Percentiles rank a stretch among this genome's conserved stretches.
These are phyloP conservation scores for Trichogramma dendrolimi DNA, from an alignment of 2,888 invertebrate genomes.

Conservation along the genomic window DNA sequence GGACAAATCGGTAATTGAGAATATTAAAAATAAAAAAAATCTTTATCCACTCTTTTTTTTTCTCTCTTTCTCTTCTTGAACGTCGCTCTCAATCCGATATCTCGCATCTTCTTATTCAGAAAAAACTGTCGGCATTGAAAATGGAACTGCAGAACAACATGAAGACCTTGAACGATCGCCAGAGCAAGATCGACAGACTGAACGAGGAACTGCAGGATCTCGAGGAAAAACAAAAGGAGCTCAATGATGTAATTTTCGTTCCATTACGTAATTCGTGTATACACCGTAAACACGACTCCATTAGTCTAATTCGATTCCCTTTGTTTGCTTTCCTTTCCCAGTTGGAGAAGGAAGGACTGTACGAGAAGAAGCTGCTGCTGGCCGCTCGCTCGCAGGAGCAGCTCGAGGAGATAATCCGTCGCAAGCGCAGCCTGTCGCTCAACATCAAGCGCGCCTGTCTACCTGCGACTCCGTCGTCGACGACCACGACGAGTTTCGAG, in stretches of 20 bases:
- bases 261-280: neutral
- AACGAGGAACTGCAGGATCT: conserved; percentile 67
- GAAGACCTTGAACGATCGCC: conserved; percentile 61
- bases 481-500: conserved; percentile 37
- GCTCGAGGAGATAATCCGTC: conserved; percentile 54
- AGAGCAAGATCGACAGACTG: conserved; percentile 65
- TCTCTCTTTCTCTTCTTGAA: neutral
- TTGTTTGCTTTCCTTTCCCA: conserved; percentile 23
- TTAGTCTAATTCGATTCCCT: neutral
- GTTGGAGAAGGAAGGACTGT: conserved; percentile 40
- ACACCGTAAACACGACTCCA: neutral
- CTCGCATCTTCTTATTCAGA: conserved; percentile 45
- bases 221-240: conserved; percentile 59
- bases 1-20: conserved; percentile 58
- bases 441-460: conserved; percentile 59
- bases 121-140: conserved; percentile 68
- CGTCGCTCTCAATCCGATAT: neutral
- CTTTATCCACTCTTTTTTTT: conserved; percentile 5
- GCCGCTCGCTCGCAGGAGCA: conserved; percentile 55
- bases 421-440: conserved; percentile 65
- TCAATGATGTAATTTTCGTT: conserved; percentile 39
- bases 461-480: conserved; percentile 51
- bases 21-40: neutral
- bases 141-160: conserved; percentile 64
- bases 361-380: conserved; percentile 51